Percentiles rank a stretch among this genome's conserved stretches.
phyloP scores from a whole-genome alignment of 2,797 vertebrate genomes.

The Smutsia temminckii region DNA sequence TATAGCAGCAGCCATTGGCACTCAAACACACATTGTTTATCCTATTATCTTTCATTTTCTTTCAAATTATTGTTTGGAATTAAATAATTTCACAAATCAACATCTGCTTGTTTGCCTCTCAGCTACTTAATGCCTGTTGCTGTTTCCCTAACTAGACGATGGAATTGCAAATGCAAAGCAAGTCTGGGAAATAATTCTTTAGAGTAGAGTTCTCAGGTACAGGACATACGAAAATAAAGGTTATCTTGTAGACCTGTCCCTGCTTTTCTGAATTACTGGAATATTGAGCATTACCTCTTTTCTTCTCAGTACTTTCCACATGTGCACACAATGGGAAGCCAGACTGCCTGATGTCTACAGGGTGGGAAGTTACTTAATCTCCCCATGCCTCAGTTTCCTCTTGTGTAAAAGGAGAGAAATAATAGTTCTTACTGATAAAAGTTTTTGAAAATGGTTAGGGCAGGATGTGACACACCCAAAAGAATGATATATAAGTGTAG shows the following conservation, averaged over 20 bases:
- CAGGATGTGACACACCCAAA: not conserved
- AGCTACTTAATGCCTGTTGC: fast-evolving
- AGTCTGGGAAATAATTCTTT: not conserved
- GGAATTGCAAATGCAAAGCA: not conserved
- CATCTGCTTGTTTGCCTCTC: not conserved
- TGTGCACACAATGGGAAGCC: fast-evolving
- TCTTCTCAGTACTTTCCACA: not conserved
- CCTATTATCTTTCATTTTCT: not conserved
- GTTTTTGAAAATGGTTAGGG: not conserved
- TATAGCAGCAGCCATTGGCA: not conserved
- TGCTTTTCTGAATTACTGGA: not conserved
- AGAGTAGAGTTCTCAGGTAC: not conserved
- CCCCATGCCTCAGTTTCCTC: not conserved
- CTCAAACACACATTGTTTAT: not conserved
- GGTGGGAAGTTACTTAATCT: not conserved
- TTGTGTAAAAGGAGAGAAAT: not conserved
- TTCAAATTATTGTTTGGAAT: conserved; percentile 10
- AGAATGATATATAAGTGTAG: fast-evolving
- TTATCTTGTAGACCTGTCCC: not conserved
- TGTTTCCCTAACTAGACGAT: not conserved
- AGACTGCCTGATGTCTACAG: not conserved
- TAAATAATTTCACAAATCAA: conserved; percentile 1
- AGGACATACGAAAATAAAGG: not conserved
- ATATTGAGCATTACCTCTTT: not conserved
- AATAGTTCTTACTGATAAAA: not conserved